Percentiles rank a stretch among this genome's conserved stretches.
These are phyloP conservation scores for Temnothorax unifasciatus DNA, from an alignment of 2,888 invertebrate species.

Conservation along the genomic window DNA sequence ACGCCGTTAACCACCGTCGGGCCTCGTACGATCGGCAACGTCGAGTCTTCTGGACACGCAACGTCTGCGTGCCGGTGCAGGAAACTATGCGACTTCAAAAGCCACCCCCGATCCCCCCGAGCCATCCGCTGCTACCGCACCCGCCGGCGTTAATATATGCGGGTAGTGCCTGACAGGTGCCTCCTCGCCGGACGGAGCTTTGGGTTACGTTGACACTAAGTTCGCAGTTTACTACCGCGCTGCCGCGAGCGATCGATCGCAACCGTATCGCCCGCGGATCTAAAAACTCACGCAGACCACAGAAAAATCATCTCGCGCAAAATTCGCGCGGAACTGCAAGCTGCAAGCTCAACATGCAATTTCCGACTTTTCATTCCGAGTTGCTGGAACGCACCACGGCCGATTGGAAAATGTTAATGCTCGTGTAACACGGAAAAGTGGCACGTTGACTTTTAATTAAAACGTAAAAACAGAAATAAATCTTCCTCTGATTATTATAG, in stretches of 20 bases:
- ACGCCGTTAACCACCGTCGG: slow-evolving; percentile 28
- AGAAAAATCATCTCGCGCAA: slow-evolving; percentile 42
- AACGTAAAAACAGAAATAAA: not conserved
- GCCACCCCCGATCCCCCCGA: slow-evolving; percentile 67
- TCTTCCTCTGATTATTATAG: not conserved
- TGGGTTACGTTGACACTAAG: slow-evolving; percentile 77
- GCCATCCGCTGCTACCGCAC: slow-evolving; percentile 58
- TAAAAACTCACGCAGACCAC: slow-evolving; percentile 25
- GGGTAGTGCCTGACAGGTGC: slow-evolving; percentile 70
- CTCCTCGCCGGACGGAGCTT: slow-evolving; percentile 70
- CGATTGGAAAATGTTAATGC: slow-evolving; percentile 39
- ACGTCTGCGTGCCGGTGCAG: slow-evolving; percentile 82
- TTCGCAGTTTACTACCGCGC: slow-evolving; percentile 76
- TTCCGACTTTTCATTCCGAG: slow-evolving; percentile 26
- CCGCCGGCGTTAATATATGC: slow-evolving; percentile 74
- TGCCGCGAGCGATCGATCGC: slow-evolving; percentile 73
- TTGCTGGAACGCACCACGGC: not conserved
- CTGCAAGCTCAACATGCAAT: slow-evolving; percentile 35
- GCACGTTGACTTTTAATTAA: slow-evolving; percentile 11
- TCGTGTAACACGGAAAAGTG: not conserved
- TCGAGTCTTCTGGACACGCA: slow-evolving; percentile 80
- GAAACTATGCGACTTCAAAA: slow-evolving; percentile 83
- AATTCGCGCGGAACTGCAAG: not conserved
- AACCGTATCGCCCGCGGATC: slow-evolving; percentile 47
- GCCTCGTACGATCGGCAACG: slow-evolving; percentile 48